Conservation (phyloP, 2,113 vertebrate genomes). For the Eudyptes chrysolophus region DNA sequence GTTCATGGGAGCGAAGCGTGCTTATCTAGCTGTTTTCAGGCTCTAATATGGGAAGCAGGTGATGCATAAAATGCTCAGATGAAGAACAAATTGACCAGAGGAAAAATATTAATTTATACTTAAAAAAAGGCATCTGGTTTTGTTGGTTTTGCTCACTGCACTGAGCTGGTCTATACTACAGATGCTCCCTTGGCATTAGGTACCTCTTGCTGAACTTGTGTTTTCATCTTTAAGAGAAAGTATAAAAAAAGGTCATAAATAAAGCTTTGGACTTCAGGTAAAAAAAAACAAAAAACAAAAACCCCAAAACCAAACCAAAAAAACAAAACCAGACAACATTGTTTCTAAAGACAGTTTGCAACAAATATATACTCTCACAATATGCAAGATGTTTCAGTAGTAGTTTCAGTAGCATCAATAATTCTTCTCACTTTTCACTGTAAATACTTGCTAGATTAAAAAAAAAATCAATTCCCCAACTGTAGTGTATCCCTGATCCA, state of each 20-base stretch:
- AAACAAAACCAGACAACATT: not conserved
- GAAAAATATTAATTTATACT: not conserved
- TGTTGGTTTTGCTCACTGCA: not conserved
- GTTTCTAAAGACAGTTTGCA: not conserved
- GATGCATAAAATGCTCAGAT: not conserved
- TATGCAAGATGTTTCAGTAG: not conserved
- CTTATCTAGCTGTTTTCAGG: not conserved
- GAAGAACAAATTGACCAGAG: not conserved
- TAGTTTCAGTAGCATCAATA: not conserved
- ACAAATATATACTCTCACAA: too few species aligned
- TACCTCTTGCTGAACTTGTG: not conserved
- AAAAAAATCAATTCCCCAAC: not conserved
- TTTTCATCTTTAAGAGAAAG: not conserved
- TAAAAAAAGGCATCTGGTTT: not conserved
- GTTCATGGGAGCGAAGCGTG: not conserved
- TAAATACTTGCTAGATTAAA: not conserved
- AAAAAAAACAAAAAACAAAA: not conserved
- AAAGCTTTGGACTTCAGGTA: not conserved
- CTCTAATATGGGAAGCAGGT: not conserved
- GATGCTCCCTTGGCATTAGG: not conserved
- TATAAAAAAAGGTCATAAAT: not conserved
- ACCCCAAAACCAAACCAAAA: too few species aligned
- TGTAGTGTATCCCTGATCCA: not conserved
- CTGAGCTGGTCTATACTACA: not conserved
- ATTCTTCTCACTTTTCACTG: not conserved